Evolutionary conservation across 2,113 vertebrate genomes (phyloP), one percentile per base, ranked within the genome.

Genomic region (Tragelaphus scriptus): DNA sequence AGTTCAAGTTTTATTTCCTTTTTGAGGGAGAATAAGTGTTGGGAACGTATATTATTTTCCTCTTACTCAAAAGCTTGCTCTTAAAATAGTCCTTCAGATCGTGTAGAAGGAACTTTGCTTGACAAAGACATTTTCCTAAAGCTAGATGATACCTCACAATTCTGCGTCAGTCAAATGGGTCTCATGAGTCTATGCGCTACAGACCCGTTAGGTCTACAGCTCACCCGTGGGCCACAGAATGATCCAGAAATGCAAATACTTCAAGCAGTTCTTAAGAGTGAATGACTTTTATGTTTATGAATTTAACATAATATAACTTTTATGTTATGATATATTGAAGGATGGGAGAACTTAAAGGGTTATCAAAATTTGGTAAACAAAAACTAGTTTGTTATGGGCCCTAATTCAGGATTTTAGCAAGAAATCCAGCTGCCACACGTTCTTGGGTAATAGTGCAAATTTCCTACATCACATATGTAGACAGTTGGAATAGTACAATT

Each of bases 1-100:
- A 71, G 55, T 92, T 95, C 44, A 88, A 79, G 61, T 82, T 97
- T 94, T 85, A 55, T 59, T 88, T 95, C 19, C 40, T 89, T 93
- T 96, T 97, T 61, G 28, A 87, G 19, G 9, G 51, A 86, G 80
- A 80, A 56, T 10, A 65, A 92, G 25, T 2, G 30, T 16, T 91
- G 7, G 15, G 49, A 85, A 80, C 80, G 59, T 88, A 8, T 9
- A 81, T 47, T 80, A 7, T 63, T 63, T 87, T 92, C 14, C 15
- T 91, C 14, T 51, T 91, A 91, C 6, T 3, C 30, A 51, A 93
- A 91, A 88, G 63, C 19, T 92, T 81, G 61, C 51, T 86, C 30
- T 87, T 12, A 44, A 71, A 56, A 93, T 25, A 59, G 49, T 71
- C 23, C 47, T 96, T 61, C 49, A 89, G 40, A 88, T 84, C 44